Conservation (phyloP, 53 echinoderm and acorn worm genomes). For the Hippasteria phrygiana region DNA sequence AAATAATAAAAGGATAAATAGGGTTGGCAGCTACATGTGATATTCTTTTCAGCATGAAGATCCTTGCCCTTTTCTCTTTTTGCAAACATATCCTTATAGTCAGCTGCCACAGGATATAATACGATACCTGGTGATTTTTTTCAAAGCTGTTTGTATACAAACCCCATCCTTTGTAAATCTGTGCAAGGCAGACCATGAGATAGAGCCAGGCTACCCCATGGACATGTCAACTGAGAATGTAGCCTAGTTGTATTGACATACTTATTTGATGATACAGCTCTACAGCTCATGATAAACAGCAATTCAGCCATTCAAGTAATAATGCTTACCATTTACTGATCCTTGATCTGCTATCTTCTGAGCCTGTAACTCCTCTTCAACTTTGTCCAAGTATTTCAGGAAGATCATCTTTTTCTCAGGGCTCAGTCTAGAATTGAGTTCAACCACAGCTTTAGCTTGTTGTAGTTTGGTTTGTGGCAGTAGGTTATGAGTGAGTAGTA, state of each 20-base stretch:
- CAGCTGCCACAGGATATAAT: no score
- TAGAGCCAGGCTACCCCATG: no score
- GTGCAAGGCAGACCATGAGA: no score
- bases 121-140: no score
- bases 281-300: not conserved
- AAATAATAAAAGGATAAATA: no score
- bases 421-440: slow-evolving; percentile 62
- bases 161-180: no score
- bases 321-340: slow-evolving; percentile 53
- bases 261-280: not conserved
- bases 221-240: no score
- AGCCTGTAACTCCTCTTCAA: slow-evolving; percentile 39
- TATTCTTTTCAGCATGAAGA: no score
- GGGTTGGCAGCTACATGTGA: no score
- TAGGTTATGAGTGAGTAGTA: slow-evolving; percentile 70
- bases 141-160: no score
- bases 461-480: slow-evolving; percentile 71
- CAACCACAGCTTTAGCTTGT: slow-evolving; percentile 68
- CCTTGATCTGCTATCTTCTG: not conserved
- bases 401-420: slow-evolving; percentile 82
- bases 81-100: no score
- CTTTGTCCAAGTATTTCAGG: slow-evolving; percentile 75
- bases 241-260: not conserved
- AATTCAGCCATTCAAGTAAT: not conserved
- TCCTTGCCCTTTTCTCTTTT: no score